These are phyloP conservation scores for Xylocampa areola DNA, from an alignment of 2,888 invertebrate species.

Conservation along the genomic window DNA sequence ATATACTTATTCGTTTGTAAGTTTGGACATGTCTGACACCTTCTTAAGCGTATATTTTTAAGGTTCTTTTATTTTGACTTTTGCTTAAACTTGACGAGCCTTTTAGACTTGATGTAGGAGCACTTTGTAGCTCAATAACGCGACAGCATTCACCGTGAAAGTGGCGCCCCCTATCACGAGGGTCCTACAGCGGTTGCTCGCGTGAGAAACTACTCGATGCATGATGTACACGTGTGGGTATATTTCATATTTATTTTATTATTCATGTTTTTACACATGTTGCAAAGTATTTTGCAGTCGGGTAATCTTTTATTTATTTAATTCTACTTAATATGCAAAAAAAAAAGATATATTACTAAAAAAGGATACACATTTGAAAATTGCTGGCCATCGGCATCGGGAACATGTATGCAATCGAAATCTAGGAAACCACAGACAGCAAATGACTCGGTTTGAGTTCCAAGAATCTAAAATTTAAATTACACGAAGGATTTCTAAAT, in stretches of 20 bases:
- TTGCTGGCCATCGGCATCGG: not conserved
- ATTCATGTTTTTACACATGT: slow-evolving; percentile 9
- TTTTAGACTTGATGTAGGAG: slow-evolving; percentile 71
- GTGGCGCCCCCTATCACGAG: slow-evolving; percentile 64
- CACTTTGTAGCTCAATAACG: slow-evolving; percentile 76
- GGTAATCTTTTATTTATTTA: too few relatives aligned
- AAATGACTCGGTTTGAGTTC: slow-evolving; percentile 1
- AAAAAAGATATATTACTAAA: too few relatives aligned
- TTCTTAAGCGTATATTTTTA: slow-evolving; percentile 28
- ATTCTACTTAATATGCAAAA: too few relatives aligned
- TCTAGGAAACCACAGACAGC: not conserved
- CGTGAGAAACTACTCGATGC: slow-evolving; percentile 57
- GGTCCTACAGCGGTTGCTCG: slow-evolving; percentile 57
- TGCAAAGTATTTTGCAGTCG: too few relatives aligned
- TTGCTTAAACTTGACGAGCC: slow-evolving; percentile 65
- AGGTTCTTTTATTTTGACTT: slow-evolving; percentile 57
- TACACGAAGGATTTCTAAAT: not conserved
- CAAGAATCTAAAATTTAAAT: not conserved
- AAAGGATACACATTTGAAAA: too few relatives aligned
- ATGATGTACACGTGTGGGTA: slow-evolving; percentile 23
- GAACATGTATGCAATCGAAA: slow-evolving; percentile 1
- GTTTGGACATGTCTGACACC: slow-evolving; percentile 5
- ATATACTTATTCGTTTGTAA: not conserved
- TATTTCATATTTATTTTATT: slow-evolving; percentile 14
- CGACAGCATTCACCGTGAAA: slow-evolving; percentile 68